These are phyloP conservation scores for Sceloporus tristichus DNA, from an alignment of 2,113 vertebrate species.

Conservation along the genomic window DNA sequence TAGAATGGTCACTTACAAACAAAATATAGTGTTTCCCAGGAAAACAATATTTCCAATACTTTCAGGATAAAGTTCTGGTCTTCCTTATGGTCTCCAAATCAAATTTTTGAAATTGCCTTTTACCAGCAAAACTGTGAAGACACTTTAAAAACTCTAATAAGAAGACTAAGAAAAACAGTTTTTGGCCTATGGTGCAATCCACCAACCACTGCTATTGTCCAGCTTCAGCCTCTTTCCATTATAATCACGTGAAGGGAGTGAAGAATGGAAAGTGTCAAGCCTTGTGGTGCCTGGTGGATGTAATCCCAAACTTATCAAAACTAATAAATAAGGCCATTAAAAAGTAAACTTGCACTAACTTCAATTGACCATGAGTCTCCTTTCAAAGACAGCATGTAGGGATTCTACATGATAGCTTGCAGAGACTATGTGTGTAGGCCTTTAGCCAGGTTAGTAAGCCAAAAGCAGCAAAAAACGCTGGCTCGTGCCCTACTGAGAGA, in stretches of 20 bases:
- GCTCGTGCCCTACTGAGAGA: not conserved
- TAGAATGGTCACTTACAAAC: too few relatives aligned
- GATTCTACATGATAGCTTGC: not conserved
- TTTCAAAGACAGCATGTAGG: not conserved
- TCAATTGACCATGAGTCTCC: not conserved
- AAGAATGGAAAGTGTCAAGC: not conserved
- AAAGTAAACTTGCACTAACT: not conserved
- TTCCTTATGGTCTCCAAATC: not conserved
- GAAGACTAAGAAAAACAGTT: not conserved
- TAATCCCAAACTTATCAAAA: not conserved
- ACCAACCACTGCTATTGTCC: not conserved
- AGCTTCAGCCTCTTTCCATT: not conserved
- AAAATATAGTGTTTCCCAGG: too few relatives aligned
- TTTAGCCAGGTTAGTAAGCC: not conserved
- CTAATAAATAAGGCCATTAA: not conserved
- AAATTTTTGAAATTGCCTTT: too few relatives aligned
- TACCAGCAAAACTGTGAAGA: too few relatives aligned
- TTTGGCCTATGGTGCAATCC: not conserved
- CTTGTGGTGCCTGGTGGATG: not conserved
- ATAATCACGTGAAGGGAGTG: not conserved
- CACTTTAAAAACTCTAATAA: too few relatives aligned
- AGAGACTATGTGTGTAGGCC: slow-evolving; percentile 20
- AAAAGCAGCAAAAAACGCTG: slow-evolving; percentile 28
- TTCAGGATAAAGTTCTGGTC: not conserved
- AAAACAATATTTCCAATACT: too few relatives aligned